Conservation (phyloP, 2,888 invertebrate genomes). For the Orthosia cruda region DNA sequence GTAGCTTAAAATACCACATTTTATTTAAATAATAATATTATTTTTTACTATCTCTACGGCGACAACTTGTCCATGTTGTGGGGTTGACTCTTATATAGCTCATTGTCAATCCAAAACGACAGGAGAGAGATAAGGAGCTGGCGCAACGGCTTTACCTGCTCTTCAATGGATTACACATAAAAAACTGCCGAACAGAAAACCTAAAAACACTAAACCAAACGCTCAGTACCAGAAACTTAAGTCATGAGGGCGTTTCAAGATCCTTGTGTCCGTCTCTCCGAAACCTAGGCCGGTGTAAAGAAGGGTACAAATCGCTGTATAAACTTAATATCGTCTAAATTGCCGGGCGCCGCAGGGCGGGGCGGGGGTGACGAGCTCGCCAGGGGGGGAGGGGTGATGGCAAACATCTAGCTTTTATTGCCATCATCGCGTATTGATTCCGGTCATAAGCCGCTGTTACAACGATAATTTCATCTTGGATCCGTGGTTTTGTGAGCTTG, state of each 20-base stretch:
- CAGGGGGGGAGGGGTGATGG: conserved; percentile 63
- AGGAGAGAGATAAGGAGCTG: too few relatives aligned
- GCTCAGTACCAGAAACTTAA: not conserved
- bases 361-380: conserved; percentile 57
- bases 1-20: not conserved
- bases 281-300: conserved; percentile 81
- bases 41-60: too few relatives aligned
- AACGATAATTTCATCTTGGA: conserved; percentile 80
- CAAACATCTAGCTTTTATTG: conserved; percentile 89
- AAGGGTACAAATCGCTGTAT: conserved; percentile 90
- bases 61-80: too few relatives aligned
- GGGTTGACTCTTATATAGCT: too few relatives aligned
- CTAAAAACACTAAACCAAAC: not conserved
- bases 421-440: conserved; percentile 88
- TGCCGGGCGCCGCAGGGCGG: conserved; percentile 80
- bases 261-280: conserved; percentile 62
- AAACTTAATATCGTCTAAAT: conserved; percentile 90
- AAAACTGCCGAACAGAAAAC: too few relatives aligned
- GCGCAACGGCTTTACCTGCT: too few relatives aligned
- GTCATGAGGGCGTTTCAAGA: conserved; percentile 8
- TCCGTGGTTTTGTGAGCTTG: conserved; percentile 10
- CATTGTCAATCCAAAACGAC: too few relatives aligned
- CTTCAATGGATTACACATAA: too few relatives aligned
- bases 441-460: conserved; percentile 85
- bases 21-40: too few relatives aligned